Evolutionary conservation across 1,140 invertebrate species (phyloP).

Genomic region (Centruroides vittatus): DNA sequence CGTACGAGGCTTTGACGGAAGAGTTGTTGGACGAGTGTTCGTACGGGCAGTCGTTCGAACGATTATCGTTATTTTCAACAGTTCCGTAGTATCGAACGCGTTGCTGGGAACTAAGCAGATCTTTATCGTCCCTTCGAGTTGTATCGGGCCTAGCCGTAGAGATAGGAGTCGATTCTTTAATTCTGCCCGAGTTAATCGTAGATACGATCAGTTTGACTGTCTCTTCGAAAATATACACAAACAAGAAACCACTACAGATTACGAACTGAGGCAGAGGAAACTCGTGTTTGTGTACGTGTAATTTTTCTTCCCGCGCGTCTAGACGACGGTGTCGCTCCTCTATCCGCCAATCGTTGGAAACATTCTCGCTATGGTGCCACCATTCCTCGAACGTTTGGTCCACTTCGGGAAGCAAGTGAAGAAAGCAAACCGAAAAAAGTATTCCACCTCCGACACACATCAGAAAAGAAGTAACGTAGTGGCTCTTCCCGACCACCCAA

Average conservation of each 20-base stretch:
- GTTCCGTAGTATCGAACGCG: not conserved
- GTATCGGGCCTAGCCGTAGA: not conserved
- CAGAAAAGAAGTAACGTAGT: conserved; percentile 10
- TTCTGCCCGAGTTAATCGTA: no score
- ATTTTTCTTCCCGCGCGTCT: not conserved
- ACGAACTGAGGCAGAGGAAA: conserved; percentile 10
- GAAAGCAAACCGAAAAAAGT: conserved; percentile 60
- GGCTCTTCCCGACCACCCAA: conserved; percentile 2
- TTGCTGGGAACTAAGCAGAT: not conserved
- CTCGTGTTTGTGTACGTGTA: not conserved
- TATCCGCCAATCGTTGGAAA: not conserved
- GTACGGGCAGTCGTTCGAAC: not conserved
- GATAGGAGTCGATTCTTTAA: not conserved
- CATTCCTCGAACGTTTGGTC: conserved; percentile 32
- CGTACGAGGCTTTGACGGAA: not conserved
- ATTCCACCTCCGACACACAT: conserved; percentile 60
- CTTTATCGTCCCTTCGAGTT: not conserved
- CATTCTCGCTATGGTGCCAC: conserved; percentile 36
- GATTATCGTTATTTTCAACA: not conserved
- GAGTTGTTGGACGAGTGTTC: not conserved
- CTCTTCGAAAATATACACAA: conserved; percentile 8
- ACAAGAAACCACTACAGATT: conserved; percentile 6
- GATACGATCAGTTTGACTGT: conserved; percentile 1
- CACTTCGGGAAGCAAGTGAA: conserved; percentile 74
- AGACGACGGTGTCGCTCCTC: not conserved